Evolutionary conservation across 2,888 invertebrate species (phyloP).

Genomic region (Strigamia crassipes): DNA sequence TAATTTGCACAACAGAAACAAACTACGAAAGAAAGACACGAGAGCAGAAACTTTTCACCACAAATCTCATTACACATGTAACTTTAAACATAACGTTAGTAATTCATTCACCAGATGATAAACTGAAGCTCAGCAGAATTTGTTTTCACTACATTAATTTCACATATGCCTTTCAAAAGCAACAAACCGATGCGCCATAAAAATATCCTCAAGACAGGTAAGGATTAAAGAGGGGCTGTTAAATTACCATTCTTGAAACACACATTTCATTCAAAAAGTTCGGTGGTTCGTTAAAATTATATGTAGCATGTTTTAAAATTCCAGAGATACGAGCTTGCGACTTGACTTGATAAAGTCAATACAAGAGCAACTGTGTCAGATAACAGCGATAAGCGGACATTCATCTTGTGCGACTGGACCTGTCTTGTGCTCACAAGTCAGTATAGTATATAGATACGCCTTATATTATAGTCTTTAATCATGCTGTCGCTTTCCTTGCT

Average conservation of each 20-base stretch:
- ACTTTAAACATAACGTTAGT: conserved; percentile 14
- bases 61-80: conserved; percentile 24
- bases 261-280: not conserved
- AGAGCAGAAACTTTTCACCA: not conserved
- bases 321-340: not conserved
- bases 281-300: not conserved
- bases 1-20: not conserved
- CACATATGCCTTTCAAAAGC: not conserved
- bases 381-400: not conserved
- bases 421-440: not conserved
- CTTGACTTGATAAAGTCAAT: not conserved
- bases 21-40: not conserved
- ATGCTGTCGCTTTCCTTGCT: not conserved
- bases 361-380: not conserved
- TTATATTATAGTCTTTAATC: conserved; percentile 3
- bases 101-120: conserved; percentile 33
- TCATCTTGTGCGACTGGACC: not conserved
- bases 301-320: not conserved
- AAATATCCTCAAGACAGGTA: not conserved
- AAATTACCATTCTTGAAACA: not conserved
- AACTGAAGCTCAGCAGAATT: not conserved
- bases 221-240: not conserved
- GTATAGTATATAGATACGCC: not conserved
- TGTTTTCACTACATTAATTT: conserved; percentile 4
- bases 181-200: not conserved